Conservation (phyloP, 2,797 vertebrate genomes). For the Halcyon badia region DNA sequence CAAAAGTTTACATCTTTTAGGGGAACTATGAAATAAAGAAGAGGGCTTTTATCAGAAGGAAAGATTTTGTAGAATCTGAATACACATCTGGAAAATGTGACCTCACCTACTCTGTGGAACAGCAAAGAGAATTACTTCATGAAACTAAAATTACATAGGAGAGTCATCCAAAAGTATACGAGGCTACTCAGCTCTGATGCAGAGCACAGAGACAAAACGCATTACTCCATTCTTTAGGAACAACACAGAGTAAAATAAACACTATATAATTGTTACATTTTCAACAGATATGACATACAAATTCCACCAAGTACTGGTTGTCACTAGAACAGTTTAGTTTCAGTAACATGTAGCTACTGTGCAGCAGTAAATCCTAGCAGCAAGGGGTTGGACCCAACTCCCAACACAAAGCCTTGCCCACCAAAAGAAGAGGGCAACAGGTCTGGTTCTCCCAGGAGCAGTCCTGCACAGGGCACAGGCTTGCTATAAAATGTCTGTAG, state of each 20-base stretch:
- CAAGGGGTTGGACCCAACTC: not conserved
- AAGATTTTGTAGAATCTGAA: not conserved
- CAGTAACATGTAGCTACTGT: not conserved
- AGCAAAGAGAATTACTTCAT: slow-evolving; percentile 29
- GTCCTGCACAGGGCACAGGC: rapidly evolving
- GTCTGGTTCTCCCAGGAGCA: not conserved
- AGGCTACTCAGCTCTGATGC: not conserved
- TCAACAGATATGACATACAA: not conserved
- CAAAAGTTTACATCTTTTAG: not conserved
- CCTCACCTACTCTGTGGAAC: not conserved
- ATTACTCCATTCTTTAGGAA: not conserved
- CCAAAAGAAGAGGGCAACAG: not conserved
- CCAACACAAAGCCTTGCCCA: not conserved
- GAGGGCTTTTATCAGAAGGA: not conserved
- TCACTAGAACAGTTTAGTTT: not conserved
- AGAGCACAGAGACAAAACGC: not conserved
- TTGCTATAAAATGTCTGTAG: not conserved
- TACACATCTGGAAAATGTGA: slow-evolving; percentile 38
- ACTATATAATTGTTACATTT: not conserved
- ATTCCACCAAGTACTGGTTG: not conserved
- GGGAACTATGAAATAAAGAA: not conserved
- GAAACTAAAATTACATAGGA: slow-evolving; percentile 44
- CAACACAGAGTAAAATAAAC: not conserved
- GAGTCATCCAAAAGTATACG: slow-evolving; percentile 2
- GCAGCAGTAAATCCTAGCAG: not conserved